Conservation (phyloP, 2,113 vertebrate genomes). For the Enhydra lutris region DNA sequence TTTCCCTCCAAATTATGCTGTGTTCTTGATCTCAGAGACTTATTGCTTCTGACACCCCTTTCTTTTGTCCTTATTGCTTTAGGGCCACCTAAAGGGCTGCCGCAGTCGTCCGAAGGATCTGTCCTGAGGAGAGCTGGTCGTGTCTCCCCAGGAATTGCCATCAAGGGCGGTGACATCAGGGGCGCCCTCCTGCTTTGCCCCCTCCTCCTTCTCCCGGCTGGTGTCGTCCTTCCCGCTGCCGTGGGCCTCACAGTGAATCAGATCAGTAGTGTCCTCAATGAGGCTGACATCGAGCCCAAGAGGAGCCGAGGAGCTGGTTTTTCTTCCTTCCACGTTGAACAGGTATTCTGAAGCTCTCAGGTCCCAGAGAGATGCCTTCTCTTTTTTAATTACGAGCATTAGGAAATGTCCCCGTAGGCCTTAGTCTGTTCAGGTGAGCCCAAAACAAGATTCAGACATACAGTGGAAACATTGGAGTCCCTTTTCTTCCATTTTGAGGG, state of each 20-base stretch:
- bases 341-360: no score
- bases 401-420: not conserved
- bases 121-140: not conserved
- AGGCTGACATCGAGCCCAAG: not conserved
- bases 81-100: no score
- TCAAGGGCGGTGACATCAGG: not conserved
- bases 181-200: not conserved
- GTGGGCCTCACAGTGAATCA: not conserved
- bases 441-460: not conserved
- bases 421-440: not conserved
- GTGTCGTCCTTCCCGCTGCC: not conserved
- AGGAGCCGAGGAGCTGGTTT: not conserved
- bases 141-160: not conserved
- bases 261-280: not conserved
- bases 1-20: not conserved
- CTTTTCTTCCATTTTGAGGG: not conserved
- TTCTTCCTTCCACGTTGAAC: not conserved
- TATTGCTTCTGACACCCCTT: not conserved
- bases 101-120: not conserved
- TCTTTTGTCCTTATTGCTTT: not conserved
- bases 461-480: no score
- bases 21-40: not conserved
- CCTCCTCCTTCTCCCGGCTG: not conserved
- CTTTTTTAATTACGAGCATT: not conserved
- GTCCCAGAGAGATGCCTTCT: not conserved